A percentile compares a stretch with the other conserved stretches of the same genome.
Conservation (phyloP, 2,113 vertebrate species). For the Puntigrus tetrazona region DNA sequence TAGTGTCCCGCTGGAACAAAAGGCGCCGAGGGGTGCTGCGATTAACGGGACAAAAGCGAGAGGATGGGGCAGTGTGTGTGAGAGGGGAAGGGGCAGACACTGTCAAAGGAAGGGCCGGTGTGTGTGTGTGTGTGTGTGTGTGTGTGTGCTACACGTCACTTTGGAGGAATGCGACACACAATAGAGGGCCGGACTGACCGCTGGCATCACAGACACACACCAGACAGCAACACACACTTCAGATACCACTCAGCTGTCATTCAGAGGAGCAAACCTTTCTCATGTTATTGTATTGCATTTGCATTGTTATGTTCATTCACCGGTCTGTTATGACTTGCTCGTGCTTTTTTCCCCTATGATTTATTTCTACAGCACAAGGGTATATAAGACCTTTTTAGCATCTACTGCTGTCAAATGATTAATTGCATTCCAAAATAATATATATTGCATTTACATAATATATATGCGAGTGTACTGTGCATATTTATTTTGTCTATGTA, state of each 20-base stretch:
- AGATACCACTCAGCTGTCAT: constrained; percentile 56
- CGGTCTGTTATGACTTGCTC: too few relatives aligned
- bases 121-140: constrained; percentile 54
- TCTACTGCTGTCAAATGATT: too few relatives aligned
- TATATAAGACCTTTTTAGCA: neutral
- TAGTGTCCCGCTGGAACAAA: constrained; percentile 70
- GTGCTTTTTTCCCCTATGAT: too few relatives aligned
- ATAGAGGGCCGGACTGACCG: constrained; percentile 71
- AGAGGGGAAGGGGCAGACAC: constrained; percentile 59
- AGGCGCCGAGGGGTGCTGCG: constrained; percentile 70
- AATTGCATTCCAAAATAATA: too few relatives aligned
- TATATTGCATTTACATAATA: too few relatives aligned
- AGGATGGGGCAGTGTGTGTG: constrained; percentile 73
- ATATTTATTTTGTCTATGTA: too few relatives aligned
- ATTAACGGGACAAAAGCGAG: constrained; percentile 66
- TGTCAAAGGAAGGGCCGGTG: constrained; percentile 22
- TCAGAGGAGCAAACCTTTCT: constrained; percentile 49
- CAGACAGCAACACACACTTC: constrained; percentile 33
- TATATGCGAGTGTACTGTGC: too few relatives aligned
- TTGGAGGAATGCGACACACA: constrained; percentile 72
- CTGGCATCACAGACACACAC: constrained; percentile 57
- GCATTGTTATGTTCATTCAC: neutral
- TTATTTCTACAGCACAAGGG: neutral
- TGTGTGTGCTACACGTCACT: constrained; percentile 64
- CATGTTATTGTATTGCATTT: neutral